These are phyloP conservation scores for Capitulum mitella DNA, from an alignment of 2,888 invertebrate species.

Conservation along the genomic window DNA sequence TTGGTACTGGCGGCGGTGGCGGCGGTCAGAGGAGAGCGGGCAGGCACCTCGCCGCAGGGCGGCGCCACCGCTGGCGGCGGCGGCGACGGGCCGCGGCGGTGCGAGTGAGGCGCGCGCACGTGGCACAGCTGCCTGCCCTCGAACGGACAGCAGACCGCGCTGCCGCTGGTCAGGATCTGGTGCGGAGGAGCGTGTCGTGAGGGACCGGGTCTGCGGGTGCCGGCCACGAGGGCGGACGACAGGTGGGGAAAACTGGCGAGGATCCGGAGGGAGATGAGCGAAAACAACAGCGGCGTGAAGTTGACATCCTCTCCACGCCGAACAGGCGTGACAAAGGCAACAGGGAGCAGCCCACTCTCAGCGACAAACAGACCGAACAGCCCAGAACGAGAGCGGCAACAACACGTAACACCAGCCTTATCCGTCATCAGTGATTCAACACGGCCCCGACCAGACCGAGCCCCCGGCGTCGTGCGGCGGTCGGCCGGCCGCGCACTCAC, in stretches of 20 bases:
- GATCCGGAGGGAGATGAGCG: too few species aligned
- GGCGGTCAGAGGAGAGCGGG: neutral
- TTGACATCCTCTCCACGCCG: too few species aligned
- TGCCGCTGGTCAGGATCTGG: neutral
- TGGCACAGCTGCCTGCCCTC: neutral
- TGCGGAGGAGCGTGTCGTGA: neutral
- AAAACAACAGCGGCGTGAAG: too few species aligned
- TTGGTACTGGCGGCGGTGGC: neutral
- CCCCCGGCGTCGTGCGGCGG: constrained; percentile 26
- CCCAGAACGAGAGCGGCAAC: too few species aligned
- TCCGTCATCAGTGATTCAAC: too few species aligned
- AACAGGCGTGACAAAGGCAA: too few species aligned
- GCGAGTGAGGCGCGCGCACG: neutral
- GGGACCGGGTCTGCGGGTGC: neutral
- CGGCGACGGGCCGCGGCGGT: neutral
- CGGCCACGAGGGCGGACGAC: neutral
- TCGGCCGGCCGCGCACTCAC: constrained; percentile 50
- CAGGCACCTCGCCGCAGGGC: neutral
- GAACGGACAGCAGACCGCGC: neutral
- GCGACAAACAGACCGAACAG: too few species aligned
- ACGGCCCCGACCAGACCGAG: too few species aligned
- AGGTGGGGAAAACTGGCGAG: too few species aligned
- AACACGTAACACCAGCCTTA: too few species aligned
- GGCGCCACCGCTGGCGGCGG: neutral
- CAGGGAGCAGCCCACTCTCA: too few species aligned